Conservation (phyloP, 2,797 vertebrate genomes). For the Microchirus variegatus region DNA sequence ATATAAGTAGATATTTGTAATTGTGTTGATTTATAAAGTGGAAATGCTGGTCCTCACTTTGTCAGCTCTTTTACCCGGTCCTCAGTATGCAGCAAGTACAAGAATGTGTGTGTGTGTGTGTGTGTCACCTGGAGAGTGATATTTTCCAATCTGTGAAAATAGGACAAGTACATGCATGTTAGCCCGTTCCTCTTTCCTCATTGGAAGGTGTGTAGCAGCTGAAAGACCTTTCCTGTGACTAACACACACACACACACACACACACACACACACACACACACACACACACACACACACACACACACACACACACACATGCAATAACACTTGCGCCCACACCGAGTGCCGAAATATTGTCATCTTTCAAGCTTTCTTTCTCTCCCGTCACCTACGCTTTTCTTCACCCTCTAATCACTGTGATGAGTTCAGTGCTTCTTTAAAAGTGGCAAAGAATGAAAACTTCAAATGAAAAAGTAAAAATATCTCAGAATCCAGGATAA, state of each 20-base stretch:
- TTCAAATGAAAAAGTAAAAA: not conserved
- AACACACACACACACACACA: constrained; percentile 27
- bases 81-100: too few species aligned
- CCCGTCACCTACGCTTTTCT: not conserved
- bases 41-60: too few species aligned
- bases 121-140: constrained; percentile 61
- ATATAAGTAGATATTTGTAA: too few species aligned
- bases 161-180: constrained; percentile 67
- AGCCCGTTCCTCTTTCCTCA: constrained; percentile 53
- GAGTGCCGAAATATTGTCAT: not conserved
- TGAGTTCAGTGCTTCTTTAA: constrained; percentile 36
- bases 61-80: too few species aligned
- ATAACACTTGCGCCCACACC: not conserved
- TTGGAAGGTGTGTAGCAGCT: constrained; percentile 52
- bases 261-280: constrained; percentile 6
- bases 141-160: constrained; percentile 58
- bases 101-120: constrained; percentile 9
- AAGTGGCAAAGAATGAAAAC: constrained; percentile 24
- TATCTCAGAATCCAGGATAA: constrained; percentile 1
- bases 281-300: constrained; percentile 11
- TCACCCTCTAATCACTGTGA: constrained; percentile 27
- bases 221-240: constrained; percentile 60
- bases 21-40: too few species aligned
- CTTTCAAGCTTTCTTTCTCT: not conserved
- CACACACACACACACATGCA: not conserved